Conservation (phyloP, 2,113 vertebrate genomes). For the Geococcyx californianus region DNA sequence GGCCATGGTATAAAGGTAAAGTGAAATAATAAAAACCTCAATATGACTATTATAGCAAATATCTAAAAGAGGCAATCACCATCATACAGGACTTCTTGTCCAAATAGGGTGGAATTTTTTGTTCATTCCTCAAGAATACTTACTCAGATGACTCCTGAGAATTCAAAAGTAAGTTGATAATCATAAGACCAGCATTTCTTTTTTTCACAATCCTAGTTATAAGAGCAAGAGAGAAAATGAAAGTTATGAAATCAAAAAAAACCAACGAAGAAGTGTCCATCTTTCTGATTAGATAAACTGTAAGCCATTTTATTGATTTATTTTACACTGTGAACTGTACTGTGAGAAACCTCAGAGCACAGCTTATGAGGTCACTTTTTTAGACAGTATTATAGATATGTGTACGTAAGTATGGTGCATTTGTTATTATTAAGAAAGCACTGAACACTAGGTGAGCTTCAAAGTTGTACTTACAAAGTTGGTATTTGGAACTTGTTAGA, state of each 20-base stretch:
- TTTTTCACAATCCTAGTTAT: background rate
- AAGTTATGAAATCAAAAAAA: background rate
- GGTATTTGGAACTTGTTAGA: background rate
- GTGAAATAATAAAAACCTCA: background rate
- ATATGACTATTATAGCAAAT: background rate
- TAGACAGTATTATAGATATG: background rate
- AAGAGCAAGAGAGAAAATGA: background rate
- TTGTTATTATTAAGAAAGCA: background rate
- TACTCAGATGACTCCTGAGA: background rate
- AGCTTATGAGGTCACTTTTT: background rate
- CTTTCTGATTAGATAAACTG: background rate
- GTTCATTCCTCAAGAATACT: background rate
- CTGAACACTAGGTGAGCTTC: background rate
- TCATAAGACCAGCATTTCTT: background rate
- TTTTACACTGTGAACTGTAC: background rate
- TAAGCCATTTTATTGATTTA: background rate
- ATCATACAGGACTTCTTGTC: background rate
- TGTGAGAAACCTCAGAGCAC: background rate
- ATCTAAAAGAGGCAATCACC: background rate
- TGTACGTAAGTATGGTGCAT: background rate
- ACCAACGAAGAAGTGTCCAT: background rate
- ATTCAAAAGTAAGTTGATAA: background rate
- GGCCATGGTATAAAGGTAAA: rapidly evolving
- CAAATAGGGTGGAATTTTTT: background rate
- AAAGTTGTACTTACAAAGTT: background rate